Percentiles rank a stretch among this genome's conserved stretches.
phyloP scores from a whole-genome alignment of 1,140 invertebrate genomes.

The Choristoneura fumiferana region DNA sequence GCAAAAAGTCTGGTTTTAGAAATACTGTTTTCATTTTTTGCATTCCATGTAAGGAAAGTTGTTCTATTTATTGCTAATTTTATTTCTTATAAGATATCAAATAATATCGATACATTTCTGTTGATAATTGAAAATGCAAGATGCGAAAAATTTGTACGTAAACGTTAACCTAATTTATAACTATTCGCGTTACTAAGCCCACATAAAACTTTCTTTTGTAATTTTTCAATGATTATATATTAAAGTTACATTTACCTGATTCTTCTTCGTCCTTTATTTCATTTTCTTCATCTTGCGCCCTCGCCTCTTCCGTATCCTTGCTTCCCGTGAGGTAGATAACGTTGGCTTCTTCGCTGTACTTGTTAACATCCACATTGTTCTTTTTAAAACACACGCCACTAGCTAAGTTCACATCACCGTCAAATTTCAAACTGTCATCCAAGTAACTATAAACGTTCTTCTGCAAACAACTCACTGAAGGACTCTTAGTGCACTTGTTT shows the following conservation, averaged over 20 bases:
- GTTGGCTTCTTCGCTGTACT: constrained; percentile 70
- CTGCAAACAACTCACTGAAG: constrained; percentile 86
- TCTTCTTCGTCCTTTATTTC: constrained; percentile 61
- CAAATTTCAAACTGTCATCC: constrained; percentile 81
- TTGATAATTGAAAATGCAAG: no score
- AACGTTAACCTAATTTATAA: no score
- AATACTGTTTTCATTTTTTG: no score
- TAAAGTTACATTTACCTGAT: constrained; percentile 51
- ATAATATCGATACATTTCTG: no score
- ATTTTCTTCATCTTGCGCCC: constrained; percentile 60
- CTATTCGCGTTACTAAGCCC: no score
- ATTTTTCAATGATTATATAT: neutral
- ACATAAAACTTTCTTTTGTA: no score
- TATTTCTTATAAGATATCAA: no score
- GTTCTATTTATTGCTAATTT: no score
- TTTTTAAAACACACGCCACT: constrained; percentile 84
- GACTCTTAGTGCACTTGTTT: constrained; percentile 82
- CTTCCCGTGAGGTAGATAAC: constrained; percentile 66
- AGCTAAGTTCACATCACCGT: constrained; percentile 84
- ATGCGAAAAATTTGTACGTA: no score
- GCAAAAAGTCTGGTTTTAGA: no score
- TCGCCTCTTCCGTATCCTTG: constrained; percentile 46
- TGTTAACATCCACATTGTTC: constrained; percentile 81
- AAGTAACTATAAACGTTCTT: constrained; percentile 86
- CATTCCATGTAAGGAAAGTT: no score